These are phyloP conservation scores for Centropus bengalensis DNA, from an alignment of 2,113 vertebrate species.

Conservation along the genomic window DNA sequence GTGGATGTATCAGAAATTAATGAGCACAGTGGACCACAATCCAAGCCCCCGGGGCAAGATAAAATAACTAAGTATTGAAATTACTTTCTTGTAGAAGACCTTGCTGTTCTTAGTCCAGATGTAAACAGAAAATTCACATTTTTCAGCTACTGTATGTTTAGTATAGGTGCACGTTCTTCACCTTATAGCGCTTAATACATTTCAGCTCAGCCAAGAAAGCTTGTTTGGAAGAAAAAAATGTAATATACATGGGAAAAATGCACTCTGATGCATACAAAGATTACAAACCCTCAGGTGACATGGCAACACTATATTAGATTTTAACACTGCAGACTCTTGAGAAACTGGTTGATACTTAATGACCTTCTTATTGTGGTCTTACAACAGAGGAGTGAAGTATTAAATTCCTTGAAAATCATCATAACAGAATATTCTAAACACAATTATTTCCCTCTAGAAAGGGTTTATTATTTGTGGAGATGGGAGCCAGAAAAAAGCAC, in stretches of 20 bases:
- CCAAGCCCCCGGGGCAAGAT: background rate
- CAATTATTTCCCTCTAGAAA: background rate
- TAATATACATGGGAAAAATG: background rate
- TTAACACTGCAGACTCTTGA: background rate
- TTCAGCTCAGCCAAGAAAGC: background rate
- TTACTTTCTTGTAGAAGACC: background rate
- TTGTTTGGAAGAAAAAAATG: background rate
- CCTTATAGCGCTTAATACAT: background rate
- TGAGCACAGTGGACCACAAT: background rate
- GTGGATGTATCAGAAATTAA: slow-evolving; percentile 2
- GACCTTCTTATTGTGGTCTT: background rate
- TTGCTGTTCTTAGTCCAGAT: background rate
- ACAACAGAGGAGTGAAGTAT: background rate
- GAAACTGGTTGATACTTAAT: background rate
- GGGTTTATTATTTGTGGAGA: background rate
- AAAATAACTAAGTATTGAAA: background rate
- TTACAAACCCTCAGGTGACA: background rate
- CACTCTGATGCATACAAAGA: background rate
- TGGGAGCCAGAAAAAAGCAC: background rate
- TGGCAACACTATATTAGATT: background rate
- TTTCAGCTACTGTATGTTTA: background rate
- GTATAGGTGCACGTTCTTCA: background rate
- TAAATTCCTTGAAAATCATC: background rate
- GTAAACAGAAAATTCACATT: background rate
- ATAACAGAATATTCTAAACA: background rate